These are phyloP conservation scores for Chironomus riparius DNA, from an alignment of 2,888 invertebrate genomes.

Conservation along the genomic window DNA sequence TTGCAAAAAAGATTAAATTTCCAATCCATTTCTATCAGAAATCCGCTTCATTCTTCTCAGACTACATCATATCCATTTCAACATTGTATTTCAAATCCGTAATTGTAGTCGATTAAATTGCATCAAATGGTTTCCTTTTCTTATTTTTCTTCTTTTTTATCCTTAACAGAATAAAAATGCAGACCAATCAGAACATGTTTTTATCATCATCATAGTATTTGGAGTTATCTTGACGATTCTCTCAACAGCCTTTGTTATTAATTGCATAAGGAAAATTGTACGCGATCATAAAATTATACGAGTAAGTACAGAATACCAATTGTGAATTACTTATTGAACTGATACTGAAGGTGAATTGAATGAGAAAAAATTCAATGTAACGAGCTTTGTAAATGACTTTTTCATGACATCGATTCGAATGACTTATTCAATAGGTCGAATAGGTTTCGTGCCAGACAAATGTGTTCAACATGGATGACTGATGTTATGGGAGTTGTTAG, in stretches of 20 bases:
- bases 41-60: not conserved
- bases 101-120: not conserved
- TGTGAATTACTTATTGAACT: no score
- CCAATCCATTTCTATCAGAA: no score
- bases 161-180: slow-evolving; percentile 33
- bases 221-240: slow-evolving; percentile 78
- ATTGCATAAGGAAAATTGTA: slow-evolving; percentile 75
- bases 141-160: not conserved
- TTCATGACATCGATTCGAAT: no score
- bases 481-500: no score
- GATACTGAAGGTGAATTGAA: no score
- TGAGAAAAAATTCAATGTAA: no score
- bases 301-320: slow-evolving; percentile 42
- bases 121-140: slow-evolving; percentile 7
- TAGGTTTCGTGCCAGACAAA: no score
- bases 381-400: no score
- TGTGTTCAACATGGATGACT: no score
- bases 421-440: no score
- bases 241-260: slow-evolving; percentile 80
- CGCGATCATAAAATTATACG: slow-evolving; percentile 80
- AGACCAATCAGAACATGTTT: slow-evolving; percentile 59
- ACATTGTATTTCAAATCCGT: slow-evolving; percentile 11
- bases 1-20: no score
- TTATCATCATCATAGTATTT: slow-evolving; percentile 81
- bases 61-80: not conserved